Evolutionary conservation across 1,140 invertebrate species (phyloP).

Genomic region (Dysdera silvatica): DNA sequence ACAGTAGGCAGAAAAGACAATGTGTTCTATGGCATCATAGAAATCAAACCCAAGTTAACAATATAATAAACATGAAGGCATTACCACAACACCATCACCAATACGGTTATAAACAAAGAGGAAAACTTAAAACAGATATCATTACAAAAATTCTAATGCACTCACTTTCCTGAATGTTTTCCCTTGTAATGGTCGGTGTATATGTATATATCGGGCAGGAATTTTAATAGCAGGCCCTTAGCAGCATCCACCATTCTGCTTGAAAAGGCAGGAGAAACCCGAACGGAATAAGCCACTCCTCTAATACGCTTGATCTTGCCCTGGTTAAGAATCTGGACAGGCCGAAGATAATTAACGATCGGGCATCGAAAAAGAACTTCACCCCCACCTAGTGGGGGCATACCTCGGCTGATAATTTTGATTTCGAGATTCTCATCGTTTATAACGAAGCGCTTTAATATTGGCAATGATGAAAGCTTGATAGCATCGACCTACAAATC

Average conservation of each 20-base stretch:
- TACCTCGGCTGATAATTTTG: conserved; percentile 74
- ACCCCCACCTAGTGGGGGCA: conserved; percentile 79
- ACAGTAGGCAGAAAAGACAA: too few species aligned
- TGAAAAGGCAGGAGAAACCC: conserved; percentile 81
- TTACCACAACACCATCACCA: too few species aligned
- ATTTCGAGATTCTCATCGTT: conserved; percentile 81
- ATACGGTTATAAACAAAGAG: too few species aligned
- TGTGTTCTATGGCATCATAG: too few species aligned
- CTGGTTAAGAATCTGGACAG: conserved; percentile 57
- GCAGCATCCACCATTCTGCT: conserved; percentile 87
- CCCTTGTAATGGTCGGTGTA: conserved; percentile 85
- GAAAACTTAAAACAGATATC: conserved; percentile 3
- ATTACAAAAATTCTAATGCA: conserved; percentile 43
- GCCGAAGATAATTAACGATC: conserved; percentile 56
- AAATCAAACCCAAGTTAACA: too few species aligned
- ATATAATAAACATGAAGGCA: too few species aligned
- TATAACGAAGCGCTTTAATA: conserved; percentile 73
- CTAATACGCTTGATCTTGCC: conserved; percentile 91
- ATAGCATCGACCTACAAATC: conserved; percentile 64
- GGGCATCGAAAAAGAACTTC: conserved; percentile 84
- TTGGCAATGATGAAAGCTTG: conserved; percentile 65
- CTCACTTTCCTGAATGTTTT: conserved; percentile 72
- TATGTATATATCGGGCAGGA: conserved; percentile 91
- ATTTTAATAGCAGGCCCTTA: conserved; percentile 82
- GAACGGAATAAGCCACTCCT: conserved; percentile 75